phyloP scores from a whole-genome alignment of 1,140 invertebrate species.

The Anoplophora glabripennis region DNA sequence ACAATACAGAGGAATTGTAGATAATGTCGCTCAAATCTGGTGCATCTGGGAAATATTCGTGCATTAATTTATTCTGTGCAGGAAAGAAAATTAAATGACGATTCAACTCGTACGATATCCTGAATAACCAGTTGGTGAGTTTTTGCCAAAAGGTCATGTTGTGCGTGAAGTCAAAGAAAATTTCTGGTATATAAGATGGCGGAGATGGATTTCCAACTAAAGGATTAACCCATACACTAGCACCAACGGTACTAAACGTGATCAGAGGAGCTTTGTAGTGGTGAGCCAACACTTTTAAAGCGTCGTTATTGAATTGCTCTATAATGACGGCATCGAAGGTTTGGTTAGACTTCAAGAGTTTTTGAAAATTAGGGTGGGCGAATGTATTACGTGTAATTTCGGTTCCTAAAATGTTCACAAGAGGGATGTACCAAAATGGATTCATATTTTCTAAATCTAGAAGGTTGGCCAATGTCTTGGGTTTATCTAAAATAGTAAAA shows the following conservation, averaged over 20 bases:
- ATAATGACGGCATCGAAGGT: constrained; percentile 52
- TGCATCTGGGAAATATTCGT: constrained; percentile 48
- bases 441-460: neutral
- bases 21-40: constrained; percentile 53
- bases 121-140: constrained; percentile 42
- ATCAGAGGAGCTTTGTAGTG: constrained; percentile 49
- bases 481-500: no score
- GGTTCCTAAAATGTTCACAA: neutral
- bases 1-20: constrained; percentile 52
- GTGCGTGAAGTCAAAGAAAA: constrained; percentile 37
- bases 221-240: constrained; percentile 32
- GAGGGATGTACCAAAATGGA: neutral
- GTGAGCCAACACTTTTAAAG: constrained; percentile 46
- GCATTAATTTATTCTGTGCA: constrained; percentile 43
- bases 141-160: constrained; percentile 52
- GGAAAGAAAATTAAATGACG: constrained; percentile 27
- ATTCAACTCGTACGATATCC: neutral
- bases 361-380: constrained; percentile 21
- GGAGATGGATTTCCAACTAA: constrained; percentile 46
- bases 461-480: no score
- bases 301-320: constrained; percentile 52
- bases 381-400: constrained; percentile 8
- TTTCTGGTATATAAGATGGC: constrained; percentile 46
- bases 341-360: constrained; percentile 36
- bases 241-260: constrained; percentile 45